Evolutionary conservation across 1,140 invertebrate species (phyloP), one percentile per base, ranked within the genome.

Genomic region (Conus betulinus): DNA sequence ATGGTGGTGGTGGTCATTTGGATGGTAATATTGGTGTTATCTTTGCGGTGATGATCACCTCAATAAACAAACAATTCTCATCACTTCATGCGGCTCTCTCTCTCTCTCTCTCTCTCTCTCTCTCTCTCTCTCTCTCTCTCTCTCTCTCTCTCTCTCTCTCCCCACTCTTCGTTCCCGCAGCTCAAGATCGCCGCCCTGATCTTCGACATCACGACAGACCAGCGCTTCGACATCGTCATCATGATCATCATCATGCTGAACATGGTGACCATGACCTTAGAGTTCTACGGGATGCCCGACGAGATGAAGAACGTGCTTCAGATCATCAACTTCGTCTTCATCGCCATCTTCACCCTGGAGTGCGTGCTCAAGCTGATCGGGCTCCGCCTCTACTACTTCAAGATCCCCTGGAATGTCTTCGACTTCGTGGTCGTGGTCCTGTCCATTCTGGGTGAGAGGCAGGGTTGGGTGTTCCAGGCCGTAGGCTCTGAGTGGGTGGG

Each of bases 201-300:
- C 91, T 99, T 99, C 96, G 98, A 99, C 96, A 97, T 99, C 95
- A 98, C 98, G 91, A 99, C 98, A 87, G 98, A 99, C 96, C 99
- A 99, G 96, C 99, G 99, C 96, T 99, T 99, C 96, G 99, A 99
- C 96, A 99, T 99, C 97, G 97, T 98, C 93, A 99, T 99, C 95
- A 99, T 99, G 98, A 97, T 99, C 95, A 98, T 99, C 96, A 99
- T 99, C 94, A 98, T 98, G 92, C 95, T 99, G 88, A 99, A 99
- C 96, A 99, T 99, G 98, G 96, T 99, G 90, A 98, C 98, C 85
- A 99, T 99, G 99, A 99, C 98, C 85, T 96, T 99, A 96, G 99
- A 99, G 96, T 98, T 99, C 95, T 99, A 99, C 95, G 97, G 98
- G 93, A 98, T 98, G 95, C 97, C 97, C 78, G 96, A 97, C 84